Base-by-base conservation (phyloP, 2,113 vertebrate species). In the Pelusios castaneus region DNA sequence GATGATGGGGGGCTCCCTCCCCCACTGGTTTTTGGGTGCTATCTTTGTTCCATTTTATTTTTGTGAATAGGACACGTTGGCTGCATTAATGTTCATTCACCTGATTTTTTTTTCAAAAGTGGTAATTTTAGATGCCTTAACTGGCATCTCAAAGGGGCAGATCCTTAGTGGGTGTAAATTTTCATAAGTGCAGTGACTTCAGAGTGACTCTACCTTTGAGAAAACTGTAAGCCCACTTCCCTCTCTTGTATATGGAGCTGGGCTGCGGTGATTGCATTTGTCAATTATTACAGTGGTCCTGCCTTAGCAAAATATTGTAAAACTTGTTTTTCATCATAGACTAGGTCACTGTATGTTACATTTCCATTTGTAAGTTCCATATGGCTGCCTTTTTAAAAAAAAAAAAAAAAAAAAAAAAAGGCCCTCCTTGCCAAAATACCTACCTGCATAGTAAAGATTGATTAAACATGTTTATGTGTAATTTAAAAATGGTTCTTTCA, bases 401-500 rank as follows among this genome's bases (percentile, higher is more conserved):
- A 94, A 58, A 91, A 91, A 55, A 16, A 80, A 92, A 87, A 83
- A 82, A 54, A 45, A 4, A 3, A 25, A 34, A 21, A 10, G 89
- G 86, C 85, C 92, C 89, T 84, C 43, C 84, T 94, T 95, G 86
- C 54, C 89, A 83, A 90, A 96, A 95, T 97, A 91, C 94, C 92
- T 89, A 49, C 54, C 94, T 92, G 90, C 47, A 16, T 95, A 89
- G 95, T 97, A 97, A 97, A 97, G 97, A 95, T 97, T 96, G 94
- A 97, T 97, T 97, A 82, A 95, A 91, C 92, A 85, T 98, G 97
- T 98, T 98, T 97, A 97, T 96, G 56, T 95, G 91, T 96, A 97
- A 97, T 97, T 98, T 97, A 82, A 95, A 98, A 98, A 97, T 90
- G 88, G 97, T 91, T 96, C 86, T 19, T 97, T 98, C 97, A 97